Evolutionary conservation across 2,888 invertebrate genomes (phyloP), one percentile per base, ranked within the genome.

Genomic region (Elysia crispata): DNA sequence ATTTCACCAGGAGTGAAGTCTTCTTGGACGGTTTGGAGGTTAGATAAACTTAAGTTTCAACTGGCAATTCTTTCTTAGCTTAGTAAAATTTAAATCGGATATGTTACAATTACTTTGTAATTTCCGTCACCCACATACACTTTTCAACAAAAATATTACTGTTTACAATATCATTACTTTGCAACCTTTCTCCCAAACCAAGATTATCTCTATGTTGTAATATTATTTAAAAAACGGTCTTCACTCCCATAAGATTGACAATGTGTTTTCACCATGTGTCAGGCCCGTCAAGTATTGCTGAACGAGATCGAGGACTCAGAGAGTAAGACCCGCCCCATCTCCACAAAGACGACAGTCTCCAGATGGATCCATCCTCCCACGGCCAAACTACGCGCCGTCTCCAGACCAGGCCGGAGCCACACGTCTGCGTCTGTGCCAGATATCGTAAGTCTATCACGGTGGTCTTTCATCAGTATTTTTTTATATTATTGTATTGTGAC

Each of bases 381-480:
- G 3, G 88, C 89, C 41, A 88, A 89, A 82, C 85, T 89, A n/a
- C 76, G 88, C 79, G 85, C 87, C 3, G 70, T 88, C 15, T 77
- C 84, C 31, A 41, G 41, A 41, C 41, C 41, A 6, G 57, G 83
- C 15, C 75, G 85, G 41, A 84, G 83, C 49, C 85, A 83, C 20
- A 84, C 84, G 31, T 50, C 77, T 6, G 60, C 72, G 1, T 74
- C 81, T 1, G 30, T 75, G 31, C 77, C 66, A 18, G 81, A 81
- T 30, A 54, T 81, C 69, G 77, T 81, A 15, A 50, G 33, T 23
- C n/a, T n/a, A n/a, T n/a, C n/a, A n/a, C n/a, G n/a, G n/a, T n/a
- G n/a, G n/a, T n/a, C n/a, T n/a, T n/a, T n/a, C n/a, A n/a, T n/a
- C n/a, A n/a, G n/a, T n/a, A n/a, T n/a, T n/a, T n/a, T n/a, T n/a